phyloP scores from a whole-genome alignment of 1,140 invertebrate species.

The Telenomus remus region DNA sequence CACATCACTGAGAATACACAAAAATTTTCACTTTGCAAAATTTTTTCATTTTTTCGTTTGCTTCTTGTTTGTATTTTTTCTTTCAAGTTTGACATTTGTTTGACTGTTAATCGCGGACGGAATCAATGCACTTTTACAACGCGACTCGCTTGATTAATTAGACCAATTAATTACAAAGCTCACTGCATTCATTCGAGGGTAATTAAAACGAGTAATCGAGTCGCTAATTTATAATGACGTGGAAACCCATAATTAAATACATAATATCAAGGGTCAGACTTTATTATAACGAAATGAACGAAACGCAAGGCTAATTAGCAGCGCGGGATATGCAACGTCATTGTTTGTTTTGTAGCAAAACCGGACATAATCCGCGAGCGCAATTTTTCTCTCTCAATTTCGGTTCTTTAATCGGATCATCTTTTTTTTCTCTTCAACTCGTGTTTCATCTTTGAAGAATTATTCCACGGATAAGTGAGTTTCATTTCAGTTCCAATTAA shows the following conservation, averaged over 20 bases:
- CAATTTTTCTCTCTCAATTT: conserved; percentile 23
- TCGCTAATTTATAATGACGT: conserved; percentile 9
- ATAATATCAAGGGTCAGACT: conserved; percentile 6
- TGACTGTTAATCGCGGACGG: too few species aligned
- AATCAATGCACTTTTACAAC: too few species aligned
- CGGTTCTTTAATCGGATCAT: conserved; percentile 25
- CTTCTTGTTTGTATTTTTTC: too few species aligned
- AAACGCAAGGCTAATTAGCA: conserved; percentile 16
- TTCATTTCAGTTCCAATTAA: conserved; percentile 19
- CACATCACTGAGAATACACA: background rate
- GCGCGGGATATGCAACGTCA: conserved; percentile 15
- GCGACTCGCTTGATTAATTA: too few species aligned
- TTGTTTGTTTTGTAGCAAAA: conserved; percentile 35
- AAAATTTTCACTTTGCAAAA: too few species aligned
- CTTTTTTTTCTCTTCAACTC: background rate
- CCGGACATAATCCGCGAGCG: conserved; percentile 2
- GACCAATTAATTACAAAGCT: background rate
- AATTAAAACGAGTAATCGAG: conserved; percentile 11
- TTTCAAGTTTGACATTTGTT: too few species aligned
- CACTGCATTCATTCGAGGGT: conserved; percentile 6
- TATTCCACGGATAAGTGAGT: conserved; percentile 24
- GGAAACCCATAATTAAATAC: conserved; percentile 22
- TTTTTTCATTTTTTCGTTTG: too few species aligned
- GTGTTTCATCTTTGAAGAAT: conserved; percentile 17
- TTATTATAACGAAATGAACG: conserved; percentile 12